Evolutionary conservation across 2,888 invertebrate species (phyloP).

Genomic region (Callosobruchus maculatus): DNA sequence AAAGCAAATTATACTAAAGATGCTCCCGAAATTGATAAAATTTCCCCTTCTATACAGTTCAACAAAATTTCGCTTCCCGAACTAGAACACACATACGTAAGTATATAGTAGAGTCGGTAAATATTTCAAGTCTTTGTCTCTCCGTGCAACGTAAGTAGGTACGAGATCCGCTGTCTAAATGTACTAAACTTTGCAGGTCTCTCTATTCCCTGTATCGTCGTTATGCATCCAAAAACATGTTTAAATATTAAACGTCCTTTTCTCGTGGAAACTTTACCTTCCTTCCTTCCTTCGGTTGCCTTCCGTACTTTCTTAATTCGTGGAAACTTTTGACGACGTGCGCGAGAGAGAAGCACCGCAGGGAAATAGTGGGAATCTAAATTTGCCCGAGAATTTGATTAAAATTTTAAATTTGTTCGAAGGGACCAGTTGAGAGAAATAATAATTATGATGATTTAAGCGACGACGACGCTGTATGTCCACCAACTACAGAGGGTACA

Average conservation of each 20-base stretch:
- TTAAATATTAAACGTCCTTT: constrained; percentile 45
- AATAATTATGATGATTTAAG: not conserved
- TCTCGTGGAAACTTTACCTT: constrained; percentile 26
- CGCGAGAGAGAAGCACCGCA: not conserved
- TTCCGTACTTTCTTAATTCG: constrained; percentile 18
- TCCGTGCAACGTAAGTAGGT: constrained; percentile 11
- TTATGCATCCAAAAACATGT: constrained; percentile 44
- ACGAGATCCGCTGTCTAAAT: not conserved
- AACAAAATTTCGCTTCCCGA: constrained; percentile 10
- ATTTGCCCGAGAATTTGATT: not conserved
- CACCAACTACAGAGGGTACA: too few species aligned
- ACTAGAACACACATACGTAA: constrained; percentile 18
- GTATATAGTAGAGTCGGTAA: too few species aligned
- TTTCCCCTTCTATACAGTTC: too few species aligned
- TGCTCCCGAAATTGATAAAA: too few species aligned
- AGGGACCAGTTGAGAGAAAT: not conserved
- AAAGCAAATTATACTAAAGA: too few species aligned
- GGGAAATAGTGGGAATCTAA: not conserved
- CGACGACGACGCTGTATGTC: too few species aligned
- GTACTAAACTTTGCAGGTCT: constrained; percentile 19
- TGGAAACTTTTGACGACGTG: constrained; percentile 1
- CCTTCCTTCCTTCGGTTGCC: constrained; percentile 26
- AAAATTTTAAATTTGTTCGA: not conserved
- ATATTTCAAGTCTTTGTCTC: constrained; percentile 35
- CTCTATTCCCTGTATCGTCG: constrained; percentile 42